Evolutionary conservation across 2,797 vertebrate species (phyloP).

Genomic region (Amazonetta brasiliensis): DNA sequence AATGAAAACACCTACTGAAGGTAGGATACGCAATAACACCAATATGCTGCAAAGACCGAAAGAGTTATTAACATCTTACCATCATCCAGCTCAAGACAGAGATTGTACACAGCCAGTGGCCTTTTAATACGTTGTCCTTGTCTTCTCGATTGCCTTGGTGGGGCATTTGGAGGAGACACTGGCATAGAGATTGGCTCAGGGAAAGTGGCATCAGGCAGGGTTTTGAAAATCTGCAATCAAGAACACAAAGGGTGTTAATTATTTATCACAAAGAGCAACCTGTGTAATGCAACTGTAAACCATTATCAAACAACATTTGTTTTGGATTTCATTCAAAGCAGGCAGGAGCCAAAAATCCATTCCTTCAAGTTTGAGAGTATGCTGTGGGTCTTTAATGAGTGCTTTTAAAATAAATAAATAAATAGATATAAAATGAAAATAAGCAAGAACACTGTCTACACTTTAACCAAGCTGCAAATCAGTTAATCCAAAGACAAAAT

Average conservation of each 20-base stretch:
- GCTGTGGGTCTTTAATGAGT: constrained; percentile 31
- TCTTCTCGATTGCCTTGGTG: constrained; percentile 92
- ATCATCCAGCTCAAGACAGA: constrained; percentile 89
- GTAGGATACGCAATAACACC: neutral
- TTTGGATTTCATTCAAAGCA: constrained; percentile 65
- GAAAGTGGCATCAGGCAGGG: constrained; percentile 85
- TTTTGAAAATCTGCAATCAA: constrained; percentile 92
- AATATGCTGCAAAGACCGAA: constrained; percentile 17
- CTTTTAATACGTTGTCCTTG: constrained; percentile 87
- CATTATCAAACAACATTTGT: constrained; percentile 69
- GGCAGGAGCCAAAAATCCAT: constrained; percentile 56
- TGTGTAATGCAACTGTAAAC: constrained; percentile 57
- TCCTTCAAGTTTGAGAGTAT: constrained; percentile 57
- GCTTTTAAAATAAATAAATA: constrained; percentile 53
- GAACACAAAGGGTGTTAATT: constrained; percentile 72
- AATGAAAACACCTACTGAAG: constrained; percentile 45
- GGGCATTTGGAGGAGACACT: constrained; percentile 84
- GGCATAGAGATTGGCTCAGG: constrained; percentile 79
- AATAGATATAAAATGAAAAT: constrained; percentile 25
- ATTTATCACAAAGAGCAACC: constrained; percentile 68
- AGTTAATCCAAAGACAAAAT: constrained; percentile 42
- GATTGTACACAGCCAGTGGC: constrained; percentile 95
- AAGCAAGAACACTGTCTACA: constrained; percentile 56
- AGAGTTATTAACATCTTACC: constrained; percentile 83
- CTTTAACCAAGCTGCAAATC: constrained; percentile 52